Evolutionary conservation across 1,140 invertebrate genomes (phyloP).

Genomic region (Pseudoatta argentina): DNA sequence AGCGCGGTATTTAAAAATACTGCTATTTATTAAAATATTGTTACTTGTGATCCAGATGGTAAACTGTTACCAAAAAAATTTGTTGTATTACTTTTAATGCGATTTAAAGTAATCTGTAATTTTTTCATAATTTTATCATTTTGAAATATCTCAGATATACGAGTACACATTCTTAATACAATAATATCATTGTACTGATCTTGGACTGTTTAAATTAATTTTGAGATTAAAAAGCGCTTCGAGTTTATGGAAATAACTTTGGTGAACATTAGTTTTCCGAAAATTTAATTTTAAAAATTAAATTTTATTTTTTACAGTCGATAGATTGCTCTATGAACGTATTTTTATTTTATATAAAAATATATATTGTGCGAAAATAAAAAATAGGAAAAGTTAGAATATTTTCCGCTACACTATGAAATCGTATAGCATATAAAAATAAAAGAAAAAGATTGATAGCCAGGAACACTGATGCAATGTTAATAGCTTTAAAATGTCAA

Average conservation of each 20-base stretch:
- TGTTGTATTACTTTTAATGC: too few species aligned
- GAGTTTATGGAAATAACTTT: slow-evolving; percentile 2
- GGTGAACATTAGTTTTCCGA: neutral
- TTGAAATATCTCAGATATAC: too few species aligned
- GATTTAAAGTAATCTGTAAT: too few species aligned
- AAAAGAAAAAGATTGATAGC: slow-evolving; percentile 15
- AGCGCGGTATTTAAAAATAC: too few species aligned
- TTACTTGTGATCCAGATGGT: too few species aligned
- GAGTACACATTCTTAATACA: too few species aligned
- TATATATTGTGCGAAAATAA: slow-evolving; percentile 29
- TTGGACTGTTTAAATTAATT: neutral
- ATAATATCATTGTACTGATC: neutral
- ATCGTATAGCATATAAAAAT: slow-evolving; percentile 17
- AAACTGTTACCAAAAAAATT: too few species aligned
- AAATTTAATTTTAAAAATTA: slow-evolving; percentile 6
- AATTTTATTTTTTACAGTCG: slow-evolving; percentile 18
- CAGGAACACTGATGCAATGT: neutral
- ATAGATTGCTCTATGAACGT: slow-evolving; percentile 2
- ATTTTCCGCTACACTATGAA: neutral
- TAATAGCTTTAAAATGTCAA: slow-evolving; percentile 31
- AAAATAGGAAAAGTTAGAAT: slow-evolving; percentile 20
- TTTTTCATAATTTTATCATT: too few species aligned
- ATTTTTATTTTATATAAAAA: slow-evolving; percentile 20
- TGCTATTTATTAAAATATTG: too few species aligned
- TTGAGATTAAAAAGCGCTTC: neutral